Percentiles rank a stretch among this genome's conserved stretches.
Conservation (phyloP, 2,113 vertebrate species). For the Candoia aspera region DNA sequence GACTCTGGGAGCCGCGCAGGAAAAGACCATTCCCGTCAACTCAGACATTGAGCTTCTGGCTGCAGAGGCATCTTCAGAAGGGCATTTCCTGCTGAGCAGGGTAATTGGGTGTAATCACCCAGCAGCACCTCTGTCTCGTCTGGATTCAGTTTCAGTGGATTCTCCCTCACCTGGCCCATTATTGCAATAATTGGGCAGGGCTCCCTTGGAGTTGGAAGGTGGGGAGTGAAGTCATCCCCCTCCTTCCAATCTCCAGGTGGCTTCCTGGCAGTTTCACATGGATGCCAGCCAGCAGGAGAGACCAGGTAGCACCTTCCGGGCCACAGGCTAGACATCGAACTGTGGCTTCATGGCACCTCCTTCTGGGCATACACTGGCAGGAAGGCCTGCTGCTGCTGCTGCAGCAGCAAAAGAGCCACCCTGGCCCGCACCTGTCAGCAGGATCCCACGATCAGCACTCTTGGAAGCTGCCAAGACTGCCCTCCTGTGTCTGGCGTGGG, state of each 20-base stretch:
- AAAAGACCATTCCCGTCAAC: not conserved
- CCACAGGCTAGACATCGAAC: not conserved
- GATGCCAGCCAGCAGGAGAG: not conserved
- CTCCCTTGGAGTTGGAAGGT: not conserved
- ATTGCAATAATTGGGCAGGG: not conserved
- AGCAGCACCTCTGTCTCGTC: not conserved
- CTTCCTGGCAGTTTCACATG: not conserved
- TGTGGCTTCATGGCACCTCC: not conserved
- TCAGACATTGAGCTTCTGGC: not conserved
- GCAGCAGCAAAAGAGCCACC: not conserved
- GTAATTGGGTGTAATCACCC: not conserved
- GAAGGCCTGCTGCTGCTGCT: not conserved
- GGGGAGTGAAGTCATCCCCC: not conserved
- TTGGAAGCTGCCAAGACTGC: not conserved
- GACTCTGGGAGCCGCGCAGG: not conserved
- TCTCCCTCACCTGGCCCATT: not conserved
- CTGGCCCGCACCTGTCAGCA: not conserved
- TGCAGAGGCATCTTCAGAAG: not conserved
- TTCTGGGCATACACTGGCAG: not conserved
- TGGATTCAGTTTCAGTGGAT: not conserved
- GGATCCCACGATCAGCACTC: not conserved
- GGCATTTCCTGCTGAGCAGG: not conserved
- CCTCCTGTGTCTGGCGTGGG: not conserved
- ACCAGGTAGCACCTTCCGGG: not conserved
- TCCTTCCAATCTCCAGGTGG: not conserved